These are phyloP conservation scores for Drosophila birchii DNA, from an alignment of 2,888 invertebrate species.

Conservation along the genomic window DNA sequence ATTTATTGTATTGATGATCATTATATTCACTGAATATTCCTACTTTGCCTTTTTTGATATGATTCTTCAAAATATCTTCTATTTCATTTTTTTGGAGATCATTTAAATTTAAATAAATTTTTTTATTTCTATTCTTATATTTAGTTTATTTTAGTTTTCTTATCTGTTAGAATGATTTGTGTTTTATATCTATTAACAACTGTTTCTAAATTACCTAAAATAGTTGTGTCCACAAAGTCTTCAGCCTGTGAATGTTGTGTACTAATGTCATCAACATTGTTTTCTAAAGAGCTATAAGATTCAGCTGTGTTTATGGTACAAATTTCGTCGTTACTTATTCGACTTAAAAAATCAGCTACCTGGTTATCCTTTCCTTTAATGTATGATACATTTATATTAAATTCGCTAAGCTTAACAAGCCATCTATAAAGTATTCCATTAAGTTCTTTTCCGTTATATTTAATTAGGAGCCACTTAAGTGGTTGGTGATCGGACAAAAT, in stretches of 20 bases:
- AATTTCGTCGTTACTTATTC: slow-evolving; percentile 31
- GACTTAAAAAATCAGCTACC: slow-evolving; percentile 41
- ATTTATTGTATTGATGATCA: too few relatives aligned
- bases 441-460: slow-evolving; percentile 37
- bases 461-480: slow-evolving; percentile 31
- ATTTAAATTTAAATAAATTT: too few relatives aligned
- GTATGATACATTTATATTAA: slow-evolving; percentile 39
- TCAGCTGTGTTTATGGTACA: slow-evolving; percentile 32
- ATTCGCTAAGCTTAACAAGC: slow-evolving; percentile 41
- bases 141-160: slow-evolving; percentile 28
- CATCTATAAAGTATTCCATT: neutral
- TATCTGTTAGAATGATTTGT: slow-evolving; percentile 32
- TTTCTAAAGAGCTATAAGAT: slow-evolving; percentile 13
- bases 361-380: too few relatives aligned
- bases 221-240: too few relatives aligned
- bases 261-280: too few relatives aligned
- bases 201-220: too few relatives aligned
- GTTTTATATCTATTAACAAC: slow-evolving; percentile 35
- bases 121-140: slow-evolving; percentile 31
- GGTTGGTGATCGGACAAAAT: slow-evolving; percentile 48
- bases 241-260: too few relatives aligned
- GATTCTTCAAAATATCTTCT: too few relatives aligned
- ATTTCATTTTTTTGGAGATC: too few relatives aligned
- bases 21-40: too few relatives aligned
- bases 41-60: too few relatives aligned